phyloP scores from a whole-genome alignment of 1,140 invertebrate genomes.

The Sycobia sp. region DNA sequence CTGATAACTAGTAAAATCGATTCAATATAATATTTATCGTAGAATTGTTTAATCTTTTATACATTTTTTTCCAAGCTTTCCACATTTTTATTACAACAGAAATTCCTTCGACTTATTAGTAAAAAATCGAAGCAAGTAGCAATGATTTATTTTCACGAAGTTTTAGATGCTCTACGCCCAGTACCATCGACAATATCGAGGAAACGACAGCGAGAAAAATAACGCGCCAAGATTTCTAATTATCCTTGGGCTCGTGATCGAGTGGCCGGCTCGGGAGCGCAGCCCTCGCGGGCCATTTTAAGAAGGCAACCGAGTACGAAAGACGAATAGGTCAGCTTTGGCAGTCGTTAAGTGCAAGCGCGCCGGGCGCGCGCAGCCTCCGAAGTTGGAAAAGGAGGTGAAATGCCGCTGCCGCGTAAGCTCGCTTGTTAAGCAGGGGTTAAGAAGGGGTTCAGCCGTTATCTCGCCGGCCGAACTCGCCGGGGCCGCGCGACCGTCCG shows the following conservation, averaged over 20 bases:
- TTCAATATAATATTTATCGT: no score
- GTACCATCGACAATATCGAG: no score
- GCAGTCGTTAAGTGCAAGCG: slow-evolving; percentile 45
- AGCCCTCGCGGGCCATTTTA: background rate
- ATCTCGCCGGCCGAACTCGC: slow-evolving; percentile 49
- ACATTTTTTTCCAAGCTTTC: no score
- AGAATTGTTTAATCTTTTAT: no score
- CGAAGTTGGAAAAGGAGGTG: slow-evolving; percentile 22
- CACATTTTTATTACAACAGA: no score
- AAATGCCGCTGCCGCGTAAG: slow-evolving; percentile 41
- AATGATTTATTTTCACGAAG: no score
- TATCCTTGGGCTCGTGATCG: background rate
- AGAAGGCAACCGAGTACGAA: slow-evolving; percentile 7
- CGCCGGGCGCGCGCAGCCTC: background rate
- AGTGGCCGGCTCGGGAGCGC: background rate
- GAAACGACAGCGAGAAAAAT: no score
- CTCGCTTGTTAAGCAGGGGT: slow-evolving; percentile 48
- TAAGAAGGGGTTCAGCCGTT: slow-evolving; percentile 52
- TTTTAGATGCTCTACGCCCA: no score
- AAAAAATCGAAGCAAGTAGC: no score
- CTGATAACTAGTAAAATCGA: no score
- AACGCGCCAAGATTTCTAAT: background rate
- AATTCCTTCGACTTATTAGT: no score
- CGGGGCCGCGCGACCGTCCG: slow-evolving; percentile 31
- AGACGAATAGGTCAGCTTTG: slow-evolving; percentile 42